These are phyloP conservation scores for Leptodactylus fallax DNA, from an alignment of 2,797 vertebrate species.

Conservation along the genomic window DNA sequence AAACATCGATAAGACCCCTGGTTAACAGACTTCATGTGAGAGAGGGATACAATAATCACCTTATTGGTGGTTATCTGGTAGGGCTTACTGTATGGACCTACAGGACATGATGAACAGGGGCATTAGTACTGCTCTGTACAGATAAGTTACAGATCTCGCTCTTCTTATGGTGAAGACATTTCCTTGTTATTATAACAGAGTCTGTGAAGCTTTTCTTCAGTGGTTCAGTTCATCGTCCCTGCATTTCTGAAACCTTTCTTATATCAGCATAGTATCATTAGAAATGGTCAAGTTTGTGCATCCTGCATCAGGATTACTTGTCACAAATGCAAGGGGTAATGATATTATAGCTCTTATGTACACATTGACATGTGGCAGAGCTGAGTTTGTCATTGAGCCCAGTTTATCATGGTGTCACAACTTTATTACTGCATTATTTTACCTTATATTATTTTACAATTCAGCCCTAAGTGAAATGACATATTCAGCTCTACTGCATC, in stretches of 20 bases:
- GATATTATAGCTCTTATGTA: neutral
- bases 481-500: neutral
- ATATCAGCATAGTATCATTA: neutral
- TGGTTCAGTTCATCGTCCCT: neutral
- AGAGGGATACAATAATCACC: neutral
- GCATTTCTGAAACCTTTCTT: neutral
- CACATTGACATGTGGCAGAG: neutral
- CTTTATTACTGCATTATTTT: too few relatives aligned
- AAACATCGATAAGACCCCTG: slow-evolving; percentile 69
- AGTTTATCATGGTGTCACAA: neutral
- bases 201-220: neutral
- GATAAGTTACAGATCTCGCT: neutral
- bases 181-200: neutral
- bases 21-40: neutral
- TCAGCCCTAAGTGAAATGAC: neutral
- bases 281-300: neutral
- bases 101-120: neutral
- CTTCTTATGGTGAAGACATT: neutral
- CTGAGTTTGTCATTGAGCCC: neutral
- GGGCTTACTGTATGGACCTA: neutral
- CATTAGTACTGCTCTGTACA: neutral
- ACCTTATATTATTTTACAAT: too few relatives aligned
- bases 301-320: slow-evolving; percentile 49
- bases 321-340: slow-evolving; percentile 7
- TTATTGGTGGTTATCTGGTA: neutral